Evolutionary conservation across 1,140 invertebrate genomes (phyloP), one percentile per base, ranked within the genome.

Genomic region (Daktulosphaira vitifoliae): DNA sequence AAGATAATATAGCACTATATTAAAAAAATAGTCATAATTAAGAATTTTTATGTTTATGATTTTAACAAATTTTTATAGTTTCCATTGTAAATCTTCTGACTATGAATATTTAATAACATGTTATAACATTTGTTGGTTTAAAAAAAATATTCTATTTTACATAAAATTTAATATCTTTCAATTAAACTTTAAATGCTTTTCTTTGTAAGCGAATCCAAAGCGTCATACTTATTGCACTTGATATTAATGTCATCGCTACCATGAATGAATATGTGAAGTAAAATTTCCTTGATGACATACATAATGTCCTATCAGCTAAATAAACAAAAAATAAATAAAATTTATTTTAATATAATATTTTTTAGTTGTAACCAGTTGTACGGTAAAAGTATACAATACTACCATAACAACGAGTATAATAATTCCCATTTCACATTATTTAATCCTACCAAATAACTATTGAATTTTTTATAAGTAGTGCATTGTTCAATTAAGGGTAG

Each of bases 161-260:
- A n/a, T n/a, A n/a, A n/a, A n/a, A n/a, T n/a, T n/a, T 65, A 38
- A 75, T 71, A 33, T 71, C 25, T 37, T 7, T 37, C 18, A 13
- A 2, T 59, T 29, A 59, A 5, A 33, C 25, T 33, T 62, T 62
- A n/a, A 29, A 62, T n/a, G 23, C 26, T 3, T 62, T 62, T 2
- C 56, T 38, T 22, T 62, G 56, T 22, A 62, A n/a, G 26, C 42
- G 42, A 15, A 62, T 62, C 56, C 56, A 62, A n/a, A 62, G 7
- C 2, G 29, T 11, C 42, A 62, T 26, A 8, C 56, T 62, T 25
- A 62, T 62, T 8, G 56, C 56, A n/a, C 56, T 62, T 16, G 56
- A 62, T 48, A 62, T 46, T 22, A 62, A 48, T 13, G 56, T 62
- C 16, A 46, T 42, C 13, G 42, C 39, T 16, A 62, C 42, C 56